These are phyloP conservation scores for Hyalella azteca DNA, from an alignment of 2,888 invertebrate genomes.

Conservation along the genomic window DNA sequence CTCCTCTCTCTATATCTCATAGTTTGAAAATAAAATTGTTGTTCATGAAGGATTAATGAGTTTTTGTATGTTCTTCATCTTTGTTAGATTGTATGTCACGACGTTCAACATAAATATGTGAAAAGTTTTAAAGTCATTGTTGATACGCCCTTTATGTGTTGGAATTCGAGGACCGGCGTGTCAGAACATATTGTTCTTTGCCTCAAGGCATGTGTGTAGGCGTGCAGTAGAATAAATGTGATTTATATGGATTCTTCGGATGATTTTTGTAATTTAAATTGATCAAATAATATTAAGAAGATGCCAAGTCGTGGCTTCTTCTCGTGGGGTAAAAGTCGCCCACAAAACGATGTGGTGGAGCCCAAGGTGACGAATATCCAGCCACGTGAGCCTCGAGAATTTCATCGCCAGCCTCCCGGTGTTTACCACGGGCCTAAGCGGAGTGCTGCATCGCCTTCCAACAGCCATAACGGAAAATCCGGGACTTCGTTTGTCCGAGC, in stretches of 20 bases:
- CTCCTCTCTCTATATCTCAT: no score
- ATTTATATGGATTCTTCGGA: background rate
- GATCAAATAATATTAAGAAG: background rate
- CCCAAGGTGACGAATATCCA: slow-evolving; percentile 2
- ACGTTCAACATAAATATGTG: no score
- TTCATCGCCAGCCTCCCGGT: background rate
- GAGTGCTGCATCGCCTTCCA: background rate
- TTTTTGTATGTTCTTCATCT: no score
- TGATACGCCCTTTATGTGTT: no score
- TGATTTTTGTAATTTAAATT: background rate
- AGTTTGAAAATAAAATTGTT: no score
- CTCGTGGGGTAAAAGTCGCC: slow-evolving; percentile 34
- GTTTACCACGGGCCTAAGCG: background rate
- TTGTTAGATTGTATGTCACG: no score
- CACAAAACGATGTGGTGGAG: background rate
- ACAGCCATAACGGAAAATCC: background rate
- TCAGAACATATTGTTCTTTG: background rate
- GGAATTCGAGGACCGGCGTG: no score
- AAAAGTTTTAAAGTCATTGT: no score
- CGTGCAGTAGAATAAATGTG: background rate
- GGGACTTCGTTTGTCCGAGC: background rate
- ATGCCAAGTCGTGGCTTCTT: slow-evolving; percentile 37
- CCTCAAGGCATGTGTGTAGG: background rate
- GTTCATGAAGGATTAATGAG: no score
- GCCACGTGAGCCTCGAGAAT: background rate